Evolutionary conservation across 2,888 invertebrate species (phyloP), one percentile per base, ranked within the genome.

Genomic region (Cyclophora albipunctata): DNA sequence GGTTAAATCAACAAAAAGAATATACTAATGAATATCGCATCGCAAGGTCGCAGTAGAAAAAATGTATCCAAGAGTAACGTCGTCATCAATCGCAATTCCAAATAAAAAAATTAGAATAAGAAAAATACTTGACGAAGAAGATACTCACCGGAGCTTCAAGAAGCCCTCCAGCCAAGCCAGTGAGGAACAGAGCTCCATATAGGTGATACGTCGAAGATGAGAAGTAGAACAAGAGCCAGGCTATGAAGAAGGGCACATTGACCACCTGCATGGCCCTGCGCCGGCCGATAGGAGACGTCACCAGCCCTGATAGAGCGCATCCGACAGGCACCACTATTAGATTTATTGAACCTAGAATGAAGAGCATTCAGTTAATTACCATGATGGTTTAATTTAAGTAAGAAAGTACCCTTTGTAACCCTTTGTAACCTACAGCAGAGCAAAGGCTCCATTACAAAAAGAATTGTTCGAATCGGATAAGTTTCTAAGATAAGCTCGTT

Each of bases 311-410:
- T 46, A 93, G 75, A 4, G 95, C 82, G 63, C 95, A 95, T 2
- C 96, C 96, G 48, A 95, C 56, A 0, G 96, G 95, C 7, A 96
- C 95, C 60, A 93, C 91, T 58, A 95, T 94, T 55, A 94, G 83
- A 72, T 94, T 95, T 47, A 95, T 91, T 20, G 95, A 95, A 81
- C 95, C 95, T 94, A 73, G 4, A 81, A 62, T 40, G 46, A 40
- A 41, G 41, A 37, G 3, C n/a, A 40, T 40, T n/a, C 20, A 20
- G 20, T 20, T 20, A 7, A 3, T n/a, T 2, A 45, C 35, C 45
- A 7, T 37, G 43, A 20, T 20, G 20, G 20, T 20, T 20, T 20
- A 20, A 20, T 20, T 20, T 20, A 20, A 20, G 20, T 20, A 20
- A 20, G 1, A 20, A 20, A 20, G 20, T 20, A 20, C 20, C 20